Evolutionary conservation across 2,113 vertebrate genomes (phyloP).

Genomic region (Egretta garzetta): DNA sequence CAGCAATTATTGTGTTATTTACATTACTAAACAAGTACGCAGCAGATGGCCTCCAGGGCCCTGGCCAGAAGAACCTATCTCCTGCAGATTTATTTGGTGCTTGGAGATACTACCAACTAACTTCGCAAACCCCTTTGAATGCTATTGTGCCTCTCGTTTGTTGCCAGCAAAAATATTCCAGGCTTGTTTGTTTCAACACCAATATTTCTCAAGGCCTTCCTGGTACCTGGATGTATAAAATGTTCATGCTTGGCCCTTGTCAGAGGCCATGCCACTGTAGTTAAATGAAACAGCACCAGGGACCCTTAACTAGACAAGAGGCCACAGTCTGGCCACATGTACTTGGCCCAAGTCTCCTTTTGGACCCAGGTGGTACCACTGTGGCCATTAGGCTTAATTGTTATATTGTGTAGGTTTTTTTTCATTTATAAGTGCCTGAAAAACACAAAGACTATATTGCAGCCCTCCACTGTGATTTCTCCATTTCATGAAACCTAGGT

Average conservation of each 20-base stretch:
- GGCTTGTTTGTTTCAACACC: conserved; percentile 40
- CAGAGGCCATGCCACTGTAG: background rate
- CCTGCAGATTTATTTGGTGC: conserved; percentile 56
- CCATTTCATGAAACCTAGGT: background rate
- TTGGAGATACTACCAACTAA: conserved; percentile 57
- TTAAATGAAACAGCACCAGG: background rate
- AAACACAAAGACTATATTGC: background rate
- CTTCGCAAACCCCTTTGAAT: background rate
- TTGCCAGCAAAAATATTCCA: conserved; percentile 60
- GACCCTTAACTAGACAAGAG: background rate
- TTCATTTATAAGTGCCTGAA: background rate
- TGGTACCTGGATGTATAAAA: conserved; percentile 12
- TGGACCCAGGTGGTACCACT: background rate
- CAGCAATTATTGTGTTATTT: conserved; percentile 67
- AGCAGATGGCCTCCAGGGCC: conserved; percentile 20
- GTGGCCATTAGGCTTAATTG: background rate
- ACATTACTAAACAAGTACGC: conserved; percentile 53
- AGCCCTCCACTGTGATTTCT: background rate
- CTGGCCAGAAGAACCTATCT: conserved; percentile 57
- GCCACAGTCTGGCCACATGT: background rate
- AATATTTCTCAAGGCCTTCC: conserved; percentile 19
- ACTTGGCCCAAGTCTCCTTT: background rate
- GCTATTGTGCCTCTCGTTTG: background rate
- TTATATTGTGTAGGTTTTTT: background rate
- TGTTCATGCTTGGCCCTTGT: background rate